A percentile compares a stretch with the other conserved stretches of the same genome.
phyloP scores from a whole-genome alignment of 2,888 invertebrate genomes.

The Acronicta alni region DNA sequence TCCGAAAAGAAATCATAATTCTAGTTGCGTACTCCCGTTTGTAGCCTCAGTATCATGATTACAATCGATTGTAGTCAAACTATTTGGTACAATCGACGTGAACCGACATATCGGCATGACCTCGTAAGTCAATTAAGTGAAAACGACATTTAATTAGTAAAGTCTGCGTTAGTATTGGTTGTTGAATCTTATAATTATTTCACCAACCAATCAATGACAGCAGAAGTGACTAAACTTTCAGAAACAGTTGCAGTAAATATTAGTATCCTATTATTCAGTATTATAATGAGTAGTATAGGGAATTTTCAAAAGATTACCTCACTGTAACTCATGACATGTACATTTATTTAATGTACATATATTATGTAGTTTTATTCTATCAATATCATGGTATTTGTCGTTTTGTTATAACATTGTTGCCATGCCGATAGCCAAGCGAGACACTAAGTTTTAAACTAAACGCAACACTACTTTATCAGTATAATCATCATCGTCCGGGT shows the following conservation, averaged over 20 bases:
- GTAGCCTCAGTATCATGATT: conserved; percentile 13
- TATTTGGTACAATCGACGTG: conserved; percentile 47
- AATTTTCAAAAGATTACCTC: too few species aligned
- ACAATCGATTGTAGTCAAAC: conserved; percentile 26
- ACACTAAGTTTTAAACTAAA: conserved; percentile 56
- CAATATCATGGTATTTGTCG: not conserved
- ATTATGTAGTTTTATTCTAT: too few species aligned
- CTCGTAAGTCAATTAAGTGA: conserved; percentile 2
- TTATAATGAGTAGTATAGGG: too few species aligned
- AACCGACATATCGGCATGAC: conserved; percentile 36
- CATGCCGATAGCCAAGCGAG: conserved; percentile 33
- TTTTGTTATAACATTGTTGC: not conserved
- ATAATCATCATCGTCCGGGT: conserved; percentile 59
- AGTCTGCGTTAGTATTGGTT: too few species aligned
- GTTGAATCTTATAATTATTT: not conserved
- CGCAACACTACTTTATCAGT: conserved; percentile 65
- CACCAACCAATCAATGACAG: not conserved
- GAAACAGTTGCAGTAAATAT: too few species aligned
- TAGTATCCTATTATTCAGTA: too few species aligned
- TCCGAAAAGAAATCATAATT: conserved; percentile 15
- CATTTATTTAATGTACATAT: too few species aligned
- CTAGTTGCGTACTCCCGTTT: conserved; percentile 46
- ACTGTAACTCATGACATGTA: too few species aligned
- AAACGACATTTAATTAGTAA: conserved; percentile 1
- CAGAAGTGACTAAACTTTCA: too few species aligned